Evolutionary conservation across 2,888 invertebrate species (phyloP), one percentile per base, ranked within the genome.

Genomic region (Drosophila mercatorum): DNA sequence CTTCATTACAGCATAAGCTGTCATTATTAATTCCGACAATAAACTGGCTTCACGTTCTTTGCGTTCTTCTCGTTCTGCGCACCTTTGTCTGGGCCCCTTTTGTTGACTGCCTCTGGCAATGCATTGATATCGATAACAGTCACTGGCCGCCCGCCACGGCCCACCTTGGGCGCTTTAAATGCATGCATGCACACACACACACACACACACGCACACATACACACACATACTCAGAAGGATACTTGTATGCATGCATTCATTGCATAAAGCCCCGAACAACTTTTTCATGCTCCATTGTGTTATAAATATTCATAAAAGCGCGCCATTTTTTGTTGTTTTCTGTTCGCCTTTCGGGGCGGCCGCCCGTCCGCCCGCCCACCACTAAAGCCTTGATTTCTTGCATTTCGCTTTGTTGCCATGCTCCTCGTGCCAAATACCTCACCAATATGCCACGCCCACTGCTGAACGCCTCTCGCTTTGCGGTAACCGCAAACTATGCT

Each of bases 251-350:
- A 74, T 75, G 53, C 60, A 75, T 79, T 72, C 80, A 68, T 72
- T 75, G 72, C 63, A 78, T 57, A 78, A 79, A 78, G 65, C 53
- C 61, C 80, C 64, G 63, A 63, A 79, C 65, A 88, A 88, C 75
- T 85, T 85, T 88, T 88, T 81, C 73, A 88, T 88, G 80, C 84
- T 83, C 72, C 89, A 89, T 89, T 85, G 80, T 81, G 87, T 87
- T 89, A 89, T 85, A 85, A 85, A 85, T 89, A 89, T 85, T 85
- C 89, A 89, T 89, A 89, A 89, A 89, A 78, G 65, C 55, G 71
- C 62, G 49, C 58, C 36, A 66, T 60, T 75, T 69, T 41, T 44
- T 69, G 34, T 38, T 36, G 14, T 52, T 52, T 46, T 10, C 22
- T 67, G 68, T 82, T 72, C 38, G 31, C 31, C 46, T 52, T 41